Base-by-base conservation (phyloP, 2,888 invertebrate genomes). In the Acleris literana region DNA sequence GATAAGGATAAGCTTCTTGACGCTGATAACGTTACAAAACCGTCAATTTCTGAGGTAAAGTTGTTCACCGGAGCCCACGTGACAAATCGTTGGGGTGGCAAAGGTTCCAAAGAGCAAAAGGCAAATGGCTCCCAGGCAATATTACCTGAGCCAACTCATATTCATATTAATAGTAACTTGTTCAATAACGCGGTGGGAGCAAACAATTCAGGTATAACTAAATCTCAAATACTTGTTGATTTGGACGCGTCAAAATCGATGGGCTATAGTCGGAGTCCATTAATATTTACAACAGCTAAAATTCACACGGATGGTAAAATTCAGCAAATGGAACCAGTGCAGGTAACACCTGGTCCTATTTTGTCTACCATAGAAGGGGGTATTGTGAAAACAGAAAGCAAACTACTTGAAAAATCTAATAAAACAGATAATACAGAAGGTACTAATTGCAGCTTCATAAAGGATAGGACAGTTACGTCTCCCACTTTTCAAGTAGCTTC, bases 211-310 rank as follows among this genome's bases (percentile, higher is more conserved):
- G 57, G 67, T 1, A 71, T 80, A 54, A 71, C 83, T 9, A 89
- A 86, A 80, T 85, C 72, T 70, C 82, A 86, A 75, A 76, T 88
- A 67, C 80, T 90, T 46, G 83, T 90, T 54, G 88, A 90, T 76
- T 84, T 91, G 63, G 86, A 87, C 67, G 78, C 76, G 57, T 77
- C 74, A 69, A 88, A 85, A 68, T 72, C 79, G 43, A 75, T 74
- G 49, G 73, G 71, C 48, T 85, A 80, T 66, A 85, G 64, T 68
- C 78, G 87, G 20, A 85, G 83, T 71, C 85, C 91, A 25, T 74
- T 91, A 69, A 92, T 92, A 72, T 92, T 92, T 72, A 92, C 92
- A 20, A 92, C 90, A n/a, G 92, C 92, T 7, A 92, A 91, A 84
- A 92, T 92, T 72, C 90, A 91, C 61, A 78, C 84, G 2, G 87